These are phyloP conservation scores for Dendroctonus valens DNA, from an alignment of 1,140 invertebrate species.

Conservation along the genomic window DNA sequence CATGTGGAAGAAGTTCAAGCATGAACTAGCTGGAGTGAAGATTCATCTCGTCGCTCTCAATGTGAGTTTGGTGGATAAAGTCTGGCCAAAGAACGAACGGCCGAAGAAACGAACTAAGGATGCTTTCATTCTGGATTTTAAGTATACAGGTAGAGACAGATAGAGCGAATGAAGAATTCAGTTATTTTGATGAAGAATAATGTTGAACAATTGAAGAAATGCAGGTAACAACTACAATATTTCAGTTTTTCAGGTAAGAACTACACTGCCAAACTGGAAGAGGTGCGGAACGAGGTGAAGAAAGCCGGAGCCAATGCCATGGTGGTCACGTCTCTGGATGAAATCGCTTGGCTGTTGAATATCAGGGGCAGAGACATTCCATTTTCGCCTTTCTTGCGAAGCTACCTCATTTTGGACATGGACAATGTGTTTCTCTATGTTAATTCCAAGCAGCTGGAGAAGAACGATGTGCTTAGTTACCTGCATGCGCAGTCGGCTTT, in stretches of 20 bases:
- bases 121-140: constrained; percentile 44
- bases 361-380: constrained; percentile 89
- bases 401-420: constrained; percentile 66
- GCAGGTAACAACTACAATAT: constrained; percentile 23
- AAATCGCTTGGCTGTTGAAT: constrained; percentile 93
- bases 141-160: constrained; percentile 39
- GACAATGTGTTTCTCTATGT: constrained; percentile 59
- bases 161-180: background rate
- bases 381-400: constrained; percentile 79
- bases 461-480: constrained; percentile 39
- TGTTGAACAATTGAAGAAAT: background rate
- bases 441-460: constrained; percentile 53
- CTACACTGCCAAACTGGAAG: constrained; percentile 72
- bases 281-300: constrained; percentile 66
- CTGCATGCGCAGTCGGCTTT: constrained; percentile 37
- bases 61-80: constrained; percentile 75
- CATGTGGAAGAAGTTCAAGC: constrained; percentile 57
- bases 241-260: constrained; percentile 55
- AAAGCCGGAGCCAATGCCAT: constrained; percentile 70
- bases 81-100: constrained; percentile 71
- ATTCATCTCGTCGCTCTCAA: constrained; percentile 63
- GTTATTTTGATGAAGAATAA: background rate
- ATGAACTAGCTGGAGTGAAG: constrained; percentile 58
- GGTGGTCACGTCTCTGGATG: constrained; percentile 85
- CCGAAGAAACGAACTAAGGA: constrained; percentile 55